phyloP scores from a whole-genome alignment of 2,113 vertebrate genomes.

The Melospiza georgiana region DNA sequence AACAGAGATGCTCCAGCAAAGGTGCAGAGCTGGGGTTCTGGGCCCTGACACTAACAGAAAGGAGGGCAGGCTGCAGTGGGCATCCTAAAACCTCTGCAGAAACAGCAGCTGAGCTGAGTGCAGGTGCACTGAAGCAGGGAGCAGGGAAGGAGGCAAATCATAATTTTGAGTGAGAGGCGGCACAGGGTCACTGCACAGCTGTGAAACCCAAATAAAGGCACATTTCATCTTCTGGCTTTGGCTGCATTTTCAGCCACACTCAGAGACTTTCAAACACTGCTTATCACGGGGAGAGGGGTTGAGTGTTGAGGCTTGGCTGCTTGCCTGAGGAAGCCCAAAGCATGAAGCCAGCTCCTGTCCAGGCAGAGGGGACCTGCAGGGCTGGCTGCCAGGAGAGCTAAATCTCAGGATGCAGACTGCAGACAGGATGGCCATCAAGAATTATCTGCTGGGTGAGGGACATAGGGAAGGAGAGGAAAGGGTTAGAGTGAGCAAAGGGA shows the following conservation, averaged over 20 bases:
- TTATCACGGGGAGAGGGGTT: not conserved
- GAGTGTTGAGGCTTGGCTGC: slow-evolving; percentile 31
- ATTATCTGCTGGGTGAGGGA: not conserved
- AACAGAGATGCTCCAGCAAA: not conserved
- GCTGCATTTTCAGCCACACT: not conserved
- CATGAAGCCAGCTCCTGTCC: slow-evolving; percentile 1
- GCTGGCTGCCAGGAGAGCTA: not conserved
- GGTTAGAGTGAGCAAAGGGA: not conserved
- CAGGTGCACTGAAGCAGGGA: not conserved
- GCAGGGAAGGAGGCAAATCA: not conserved
- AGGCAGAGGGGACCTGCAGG: not conserved
- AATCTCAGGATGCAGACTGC: slow-evolving; percentile 6
- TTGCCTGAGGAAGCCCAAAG: slow-evolving; percentile 29
- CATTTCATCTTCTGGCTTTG: not conserved
- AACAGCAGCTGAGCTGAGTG: not conserved
- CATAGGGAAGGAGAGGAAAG: not conserved
- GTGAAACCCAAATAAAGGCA: slow-evolving; percentile 36
- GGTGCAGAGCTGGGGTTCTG: not conserved
- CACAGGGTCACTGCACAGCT: not conserved
- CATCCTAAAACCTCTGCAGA: not conserved
- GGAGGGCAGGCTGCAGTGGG: not conserved
- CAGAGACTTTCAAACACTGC: slow-evolving; percentile 16
- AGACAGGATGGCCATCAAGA: not conserved
- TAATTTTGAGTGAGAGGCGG: not conserved
- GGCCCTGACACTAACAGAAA: not conserved